Evolutionary conservation across 2,797 vertebrate species (phyloP).

Genomic region (Semaprochilodus insignis): DNA sequence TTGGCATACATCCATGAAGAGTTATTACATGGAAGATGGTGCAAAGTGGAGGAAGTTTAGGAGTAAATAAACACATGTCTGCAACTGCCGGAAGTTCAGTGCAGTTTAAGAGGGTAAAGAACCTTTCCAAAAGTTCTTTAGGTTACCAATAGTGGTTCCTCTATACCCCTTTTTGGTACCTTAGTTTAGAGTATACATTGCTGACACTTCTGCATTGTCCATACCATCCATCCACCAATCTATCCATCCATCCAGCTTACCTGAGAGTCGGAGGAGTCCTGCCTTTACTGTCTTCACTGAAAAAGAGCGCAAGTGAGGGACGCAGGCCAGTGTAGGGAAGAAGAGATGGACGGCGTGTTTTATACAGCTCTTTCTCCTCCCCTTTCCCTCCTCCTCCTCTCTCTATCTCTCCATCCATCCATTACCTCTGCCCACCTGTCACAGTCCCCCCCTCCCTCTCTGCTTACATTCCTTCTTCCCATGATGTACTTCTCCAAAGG

Average conservation of each 20-base stretch:
- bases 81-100: too few relatives aligned
- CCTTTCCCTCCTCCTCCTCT: constrained; percentile 45
- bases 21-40: too few relatives aligned
- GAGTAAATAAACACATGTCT: too few relatives aligned
- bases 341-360: constrained; percentile 69
- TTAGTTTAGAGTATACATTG: constrained; percentile 37
- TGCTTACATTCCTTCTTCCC: constrained; percentile 61
- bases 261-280: constrained; percentile 65
- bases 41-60: too few relatives aligned
- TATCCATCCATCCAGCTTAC: constrained; percentile 65
- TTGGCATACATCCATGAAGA: too few relatives aligned
- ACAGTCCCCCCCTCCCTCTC: constrained; percentile 33
- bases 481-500: constrained; percentile 29
- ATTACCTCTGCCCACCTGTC: constrained; percentile 43
- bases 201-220: not conserved
- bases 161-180: constrained; percentile 1
- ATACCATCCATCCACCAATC: constrained; percentile 23
- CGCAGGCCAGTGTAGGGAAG: constrained; percentile 62
- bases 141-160: not conserved
- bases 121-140: not conserved
- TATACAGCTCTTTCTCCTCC: constrained; percentile 71
- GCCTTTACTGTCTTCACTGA: constrained; percentile 58
- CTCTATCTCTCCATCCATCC: constrained; percentile 37
- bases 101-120: too few relatives aligned
- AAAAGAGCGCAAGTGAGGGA: constrained; percentile 39